These are phyloP conservation scores for Gerosis bhagava DNA, from an alignment of 2,888 invertebrate species.

Conservation along the genomic window DNA sequence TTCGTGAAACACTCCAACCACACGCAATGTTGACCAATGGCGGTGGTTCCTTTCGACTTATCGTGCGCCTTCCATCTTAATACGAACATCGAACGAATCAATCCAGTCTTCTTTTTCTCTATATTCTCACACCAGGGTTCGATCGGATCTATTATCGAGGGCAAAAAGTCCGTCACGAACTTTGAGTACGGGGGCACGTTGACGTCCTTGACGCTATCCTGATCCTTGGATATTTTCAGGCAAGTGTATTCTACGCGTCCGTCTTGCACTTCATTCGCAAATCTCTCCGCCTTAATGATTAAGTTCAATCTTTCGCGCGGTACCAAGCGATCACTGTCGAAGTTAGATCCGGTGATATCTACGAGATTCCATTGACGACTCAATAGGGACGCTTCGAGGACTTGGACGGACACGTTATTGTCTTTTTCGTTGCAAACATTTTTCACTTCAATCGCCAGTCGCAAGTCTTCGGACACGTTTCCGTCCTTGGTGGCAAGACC, in stretches of 20 bases:
- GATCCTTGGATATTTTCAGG: slow-evolving; percentile 52
- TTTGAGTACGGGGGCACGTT: slow-evolving; percentile 55
- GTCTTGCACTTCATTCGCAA: slow-evolving; percentile 44
- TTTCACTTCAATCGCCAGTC: slow-evolving; percentile 85
- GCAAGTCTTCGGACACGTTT: slow-evolving; percentile 80
- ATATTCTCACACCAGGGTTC: slow-evolving; percentile 36
- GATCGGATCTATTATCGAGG: slow-evolving; percentile 31
- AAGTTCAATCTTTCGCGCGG: slow-evolving; percentile 67
- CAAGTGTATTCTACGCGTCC: slow-evolving; percentile 55
- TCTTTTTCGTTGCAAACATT: slow-evolving; percentile 86
- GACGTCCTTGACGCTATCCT: slow-evolving; percentile 47
- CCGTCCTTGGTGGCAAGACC: slow-evolving; percentile 62
- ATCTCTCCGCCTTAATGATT: slow-evolving; percentile 59
- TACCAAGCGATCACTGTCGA: slow-evolving; percentile 48
- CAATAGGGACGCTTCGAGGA: slow-evolving; percentile 54
- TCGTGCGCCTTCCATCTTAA: slow-evolving; percentile 82
- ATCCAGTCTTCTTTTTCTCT: slow-evolving; percentile 43
- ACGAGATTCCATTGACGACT: slow-evolving; percentile 84
- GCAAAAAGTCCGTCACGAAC: slow-evolving; percentile 52
- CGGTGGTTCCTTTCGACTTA: slow-evolving; percentile 76
- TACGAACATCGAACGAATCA: slow-evolving; percentile 72
- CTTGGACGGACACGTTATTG: slow-evolving; percentile 78
- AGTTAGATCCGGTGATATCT: slow-evolving; percentile 53
- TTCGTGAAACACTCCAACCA: slow-evolving; percentile 83
- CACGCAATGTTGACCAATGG: slow-evolving; percentile 87